Evolutionary conservation across 2,888 invertebrate species (phyloP).

Genomic region (Megamerina dolium): DNA sequence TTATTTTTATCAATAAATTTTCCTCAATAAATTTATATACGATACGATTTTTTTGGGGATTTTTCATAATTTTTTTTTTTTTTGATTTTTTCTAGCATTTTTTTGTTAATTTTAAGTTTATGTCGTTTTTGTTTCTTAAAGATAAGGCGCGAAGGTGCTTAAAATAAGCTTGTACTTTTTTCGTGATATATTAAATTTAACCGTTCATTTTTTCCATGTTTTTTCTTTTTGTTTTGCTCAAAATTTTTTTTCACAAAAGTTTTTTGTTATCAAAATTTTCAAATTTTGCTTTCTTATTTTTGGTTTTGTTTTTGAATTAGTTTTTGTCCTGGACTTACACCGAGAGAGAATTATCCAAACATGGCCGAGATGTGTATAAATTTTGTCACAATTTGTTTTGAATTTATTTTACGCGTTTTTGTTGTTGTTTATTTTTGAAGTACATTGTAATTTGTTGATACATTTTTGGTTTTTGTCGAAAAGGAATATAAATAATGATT

Average conservation of each 20-base stretch:
- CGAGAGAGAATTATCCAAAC: constrained; percentile 49
- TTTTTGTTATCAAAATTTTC: constrained; percentile 41
- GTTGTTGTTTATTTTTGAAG: constrained; percentile 17
- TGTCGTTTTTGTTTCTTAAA: constrained; percentile 52
- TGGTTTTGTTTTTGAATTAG: constrained; percentile 26
- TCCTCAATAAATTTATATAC: constrained; percentile 24
- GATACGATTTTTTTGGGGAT: constrained; percentile 11
- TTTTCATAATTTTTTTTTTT: constrained; percentile 20
- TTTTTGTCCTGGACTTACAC: constrained; percentile 46
- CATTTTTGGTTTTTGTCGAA: constrained; percentile 19
- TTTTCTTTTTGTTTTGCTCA: constrained; percentile 50
- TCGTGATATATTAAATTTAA: constrained; percentile 54
- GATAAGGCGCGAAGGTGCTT: constrained; percentile 70
- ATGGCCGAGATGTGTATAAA: constrained; percentile 44
- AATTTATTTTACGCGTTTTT: constrained; percentile 21
- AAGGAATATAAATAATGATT: constrained; percentile 7
- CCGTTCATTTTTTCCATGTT: constrained; percentile 15
- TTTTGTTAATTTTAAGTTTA: constrained; percentile 48
- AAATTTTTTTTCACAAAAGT: constrained; percentile 34
- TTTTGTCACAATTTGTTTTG: constrained; percentile 23
- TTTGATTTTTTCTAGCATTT: constrained; percentile 44
- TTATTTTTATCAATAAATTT: constrained; percentile 28
- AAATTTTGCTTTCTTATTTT: constrained; percentile 35
- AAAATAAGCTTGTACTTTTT: constrained; percentile 68
- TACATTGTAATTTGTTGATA: constrained; percentile 15